These are phyloP conservation scores for Boleophthalmus pectinirostris DNA, from an alignment of 2,113 vertebrate species.

Conservation along the genomic window DNA sequence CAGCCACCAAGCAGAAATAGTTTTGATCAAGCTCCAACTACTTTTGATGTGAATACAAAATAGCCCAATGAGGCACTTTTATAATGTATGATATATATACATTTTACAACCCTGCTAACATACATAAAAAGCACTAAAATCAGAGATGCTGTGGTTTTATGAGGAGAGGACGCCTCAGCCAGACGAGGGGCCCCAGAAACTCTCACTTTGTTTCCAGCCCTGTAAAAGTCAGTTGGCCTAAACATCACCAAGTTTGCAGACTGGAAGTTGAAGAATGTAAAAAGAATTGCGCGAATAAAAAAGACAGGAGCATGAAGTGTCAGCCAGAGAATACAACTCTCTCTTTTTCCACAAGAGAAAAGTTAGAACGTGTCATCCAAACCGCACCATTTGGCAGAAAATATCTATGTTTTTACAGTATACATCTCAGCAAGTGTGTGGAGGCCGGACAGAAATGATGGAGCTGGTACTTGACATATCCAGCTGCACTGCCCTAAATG, in stretches of 20 bases:
- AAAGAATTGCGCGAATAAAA: conserved; percentile 23
- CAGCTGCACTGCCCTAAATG: conserved; percentile 33
- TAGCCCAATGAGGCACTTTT: not conserved
- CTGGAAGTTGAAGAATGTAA: conserved; percentile 66
- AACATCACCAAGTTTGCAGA: conserved; percentile 55
- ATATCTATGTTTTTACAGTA: conserved; percentile 22
- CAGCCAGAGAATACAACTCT: conserved; percentile 56
- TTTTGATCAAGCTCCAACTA: not conserved
- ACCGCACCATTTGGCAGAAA: conserved; percentile 52
- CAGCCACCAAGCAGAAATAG: not conserved
- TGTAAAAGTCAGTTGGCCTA: conserved; percentile 51
- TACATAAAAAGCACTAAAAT: not conserved
- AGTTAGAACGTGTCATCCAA: conserved; percentile 58
- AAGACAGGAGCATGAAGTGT: conserved; percentile 25
- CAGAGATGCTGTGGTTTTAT: conserved; percentile 8
- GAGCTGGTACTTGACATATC: conserved; percentile 47
- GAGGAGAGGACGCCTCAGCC: conserved; percentile 48
- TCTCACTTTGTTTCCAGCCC: conserved; percentile 53
- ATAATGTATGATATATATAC: not conserved
- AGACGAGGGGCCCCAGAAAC: conserved; percentile 49
- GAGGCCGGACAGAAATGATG: conserved; percentile 11
- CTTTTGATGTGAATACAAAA: not conserved
- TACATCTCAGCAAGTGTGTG: conserved; percentile 45
- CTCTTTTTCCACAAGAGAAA: conserved; percentile 70
- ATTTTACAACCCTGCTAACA: not conserved